Evolutionary conservation across 2,113 vertebrate genomes (phyloP).

Genomic region (Phalacrocorax pelagicus): DNA sequence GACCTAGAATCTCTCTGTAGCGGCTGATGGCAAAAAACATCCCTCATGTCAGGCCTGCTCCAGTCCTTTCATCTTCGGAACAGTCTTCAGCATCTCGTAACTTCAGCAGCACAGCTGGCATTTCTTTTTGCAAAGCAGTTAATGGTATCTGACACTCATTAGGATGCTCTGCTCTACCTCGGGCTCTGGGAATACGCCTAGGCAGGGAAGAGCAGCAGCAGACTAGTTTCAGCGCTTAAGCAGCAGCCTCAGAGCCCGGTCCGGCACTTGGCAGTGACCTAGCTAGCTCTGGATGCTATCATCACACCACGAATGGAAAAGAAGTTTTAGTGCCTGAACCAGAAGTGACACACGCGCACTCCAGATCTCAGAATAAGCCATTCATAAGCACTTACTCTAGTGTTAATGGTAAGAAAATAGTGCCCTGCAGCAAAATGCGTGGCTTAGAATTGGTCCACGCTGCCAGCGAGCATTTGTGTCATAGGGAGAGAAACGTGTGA

Average conservation of each 20-base stretch:
- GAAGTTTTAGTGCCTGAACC: not conserved
- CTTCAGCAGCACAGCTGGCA: not conserved
- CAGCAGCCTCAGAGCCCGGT: not conserved
- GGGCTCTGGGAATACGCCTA: not conserved
- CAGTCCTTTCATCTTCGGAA: constrained; percentile 20
- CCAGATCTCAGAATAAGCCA: not conserved
- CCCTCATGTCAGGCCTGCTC: not conserved
- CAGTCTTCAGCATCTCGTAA: not conserved
- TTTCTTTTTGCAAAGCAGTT: not conserved
- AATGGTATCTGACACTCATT: not conserved
- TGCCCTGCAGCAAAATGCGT: not conserved
- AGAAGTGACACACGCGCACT: not conserved
- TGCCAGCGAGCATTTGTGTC: not conserved
- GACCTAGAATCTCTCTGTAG: not conserved
- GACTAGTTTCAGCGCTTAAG: not conserved
- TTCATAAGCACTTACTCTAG: not conserved
- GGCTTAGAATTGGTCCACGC: not conserved
- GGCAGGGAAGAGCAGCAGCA: not conserved
- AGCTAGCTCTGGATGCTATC: not conserved
- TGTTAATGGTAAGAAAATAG: not conserved
- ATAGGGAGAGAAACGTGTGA: not conserved
- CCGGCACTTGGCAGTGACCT: not conserved
- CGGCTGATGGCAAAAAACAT: not conserved
- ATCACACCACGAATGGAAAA: fast-evolving
- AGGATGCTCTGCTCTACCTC: not conserved